Evolutionary conservation across 2,113 vertebrate species (phyloP).

Genomic region (Felis catus): DNA sequence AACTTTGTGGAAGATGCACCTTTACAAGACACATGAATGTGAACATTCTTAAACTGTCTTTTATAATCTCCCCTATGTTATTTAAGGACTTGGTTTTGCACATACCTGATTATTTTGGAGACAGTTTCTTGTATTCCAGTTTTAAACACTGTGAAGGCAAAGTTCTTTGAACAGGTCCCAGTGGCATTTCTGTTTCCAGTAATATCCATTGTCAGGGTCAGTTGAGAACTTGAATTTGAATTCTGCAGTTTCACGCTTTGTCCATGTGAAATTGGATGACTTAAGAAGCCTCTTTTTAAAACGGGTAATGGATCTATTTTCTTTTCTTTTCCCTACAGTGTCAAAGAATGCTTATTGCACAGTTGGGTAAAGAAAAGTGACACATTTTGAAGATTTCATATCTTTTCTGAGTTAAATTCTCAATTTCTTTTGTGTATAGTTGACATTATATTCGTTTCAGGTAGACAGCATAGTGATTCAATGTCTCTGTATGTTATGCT

Average conservation of each 20-base stretch:
- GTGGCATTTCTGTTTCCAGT: not conserved
- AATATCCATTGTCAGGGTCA: not conserved
- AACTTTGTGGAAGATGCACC: not conserved
- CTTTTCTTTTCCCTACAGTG: not conserved
- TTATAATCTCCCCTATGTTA: conserved; percentile 3
- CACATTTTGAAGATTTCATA: not conserved
- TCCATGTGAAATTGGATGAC: not conserved
- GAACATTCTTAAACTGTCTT: conserved; percentile 8
- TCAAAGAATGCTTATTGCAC: not conserved
- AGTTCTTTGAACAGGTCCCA: not conserved
- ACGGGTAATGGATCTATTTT: not conserved
- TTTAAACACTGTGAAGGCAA: not conserved
- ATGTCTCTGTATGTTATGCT: not conserved
- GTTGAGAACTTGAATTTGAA: not conserved
- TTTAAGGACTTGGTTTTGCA: conserved; percentile 26
- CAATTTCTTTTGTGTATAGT: not conserved
- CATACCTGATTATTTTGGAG: not conserved
- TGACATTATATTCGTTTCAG: not conserved
- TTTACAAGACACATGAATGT: not conserved
- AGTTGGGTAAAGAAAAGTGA: not conserved
- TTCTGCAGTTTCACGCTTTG: not conserved
- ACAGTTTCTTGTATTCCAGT: not conserved
- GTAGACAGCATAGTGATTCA: not conserved
- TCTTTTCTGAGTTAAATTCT: not conserved
- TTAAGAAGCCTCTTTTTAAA: not conserved